A percentile compares a stretch with the other conserved stretches of the same genome.
Conservation (phyloP, 2,113 vertebrate genomes). For the Morphnarchus princeps region DNA sequence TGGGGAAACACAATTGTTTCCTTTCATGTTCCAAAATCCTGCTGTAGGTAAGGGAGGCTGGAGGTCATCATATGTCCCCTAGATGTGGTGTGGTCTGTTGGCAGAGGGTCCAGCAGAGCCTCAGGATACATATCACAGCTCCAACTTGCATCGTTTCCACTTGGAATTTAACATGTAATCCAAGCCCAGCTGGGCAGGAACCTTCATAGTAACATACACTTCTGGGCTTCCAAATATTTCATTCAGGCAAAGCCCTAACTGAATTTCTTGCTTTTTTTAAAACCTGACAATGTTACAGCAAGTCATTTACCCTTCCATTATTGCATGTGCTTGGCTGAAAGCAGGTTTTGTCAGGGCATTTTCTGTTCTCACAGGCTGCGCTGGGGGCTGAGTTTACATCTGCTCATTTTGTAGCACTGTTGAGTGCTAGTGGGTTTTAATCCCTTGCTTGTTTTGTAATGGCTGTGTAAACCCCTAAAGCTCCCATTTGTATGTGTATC, state of each 20-base stretch:
- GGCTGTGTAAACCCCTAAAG: not conserved
- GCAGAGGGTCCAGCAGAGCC: not conserved
- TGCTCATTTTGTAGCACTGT: not conserved
- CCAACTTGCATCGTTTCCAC: not conserved
- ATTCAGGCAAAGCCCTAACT: not conserved
- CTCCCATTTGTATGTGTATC: not conserved
- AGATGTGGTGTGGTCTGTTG: not conserved
- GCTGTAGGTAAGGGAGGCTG: not conserved
- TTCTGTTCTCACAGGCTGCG: not conserved
- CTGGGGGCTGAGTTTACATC: not conserved
- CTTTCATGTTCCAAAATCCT: not conserved
- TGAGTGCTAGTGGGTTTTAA: not conserved
- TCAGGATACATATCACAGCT: not conserved
- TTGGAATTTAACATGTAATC: not conserved
- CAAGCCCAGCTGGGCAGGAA: not conserved
- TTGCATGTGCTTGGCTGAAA: not conserved
- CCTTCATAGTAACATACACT: not conserved
- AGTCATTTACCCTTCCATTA: not conserved
- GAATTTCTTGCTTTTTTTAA: not conserved
- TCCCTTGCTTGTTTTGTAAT: not conserved
- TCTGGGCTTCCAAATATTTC: not conserved
- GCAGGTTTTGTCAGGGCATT: not conserved
- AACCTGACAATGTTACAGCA: not conserved
- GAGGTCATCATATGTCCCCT: not conserved
- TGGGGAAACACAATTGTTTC: not conserved